These are phyloP conservation scores for Germaria angustata DNA, from an alignment of 2,888 invertebrate species.

Conservation along the genomic window DNA sequence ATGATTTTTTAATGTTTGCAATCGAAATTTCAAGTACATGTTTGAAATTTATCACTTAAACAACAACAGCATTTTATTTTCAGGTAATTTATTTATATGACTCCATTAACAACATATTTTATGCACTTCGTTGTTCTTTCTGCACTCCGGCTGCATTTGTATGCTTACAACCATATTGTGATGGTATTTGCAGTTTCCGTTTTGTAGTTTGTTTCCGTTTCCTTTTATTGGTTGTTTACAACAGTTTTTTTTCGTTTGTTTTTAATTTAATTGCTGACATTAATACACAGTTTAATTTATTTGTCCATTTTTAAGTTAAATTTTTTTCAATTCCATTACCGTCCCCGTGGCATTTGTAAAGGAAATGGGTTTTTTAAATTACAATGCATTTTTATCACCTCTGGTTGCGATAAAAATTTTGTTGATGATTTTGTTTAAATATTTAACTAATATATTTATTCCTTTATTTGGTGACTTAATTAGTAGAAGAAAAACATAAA, in stretches of 20 bases:
- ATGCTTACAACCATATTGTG: not conserved
- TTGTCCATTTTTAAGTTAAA: not conserved
- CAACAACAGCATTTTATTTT: constrained; percentile 1
- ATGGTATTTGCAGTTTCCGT: constrained; percentile 21
- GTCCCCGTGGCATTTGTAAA: not conserved
- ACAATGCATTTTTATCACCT: not conserved
- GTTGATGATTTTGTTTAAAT: too few species aligned
- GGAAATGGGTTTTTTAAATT: not conserved
- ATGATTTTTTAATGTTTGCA: not conserved
- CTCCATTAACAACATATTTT: not conserved
- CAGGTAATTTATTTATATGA: not conserved
- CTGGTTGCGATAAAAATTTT: too few species aligned
- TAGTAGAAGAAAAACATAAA: too few species aligned
- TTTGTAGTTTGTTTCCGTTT: constrained; percentile 41
- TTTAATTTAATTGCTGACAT: constrained; percentile 16
- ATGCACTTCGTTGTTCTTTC: not conserved
- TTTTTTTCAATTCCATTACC: not conserved
- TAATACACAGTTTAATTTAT: constrained; percentile 19
- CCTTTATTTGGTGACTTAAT: too few species aligned
- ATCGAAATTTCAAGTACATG: not conserved
- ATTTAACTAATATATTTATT: too few species aligned
- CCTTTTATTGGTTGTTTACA: not conserved
- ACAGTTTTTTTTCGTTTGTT: not conserved
- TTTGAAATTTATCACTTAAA: not conserved
- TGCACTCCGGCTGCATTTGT: not conserved